These are phyloP conservation scores for Ctenoplectra terminalis DNA, from an alignment of 1,140 invertebrate genomes.

Conservation along the genomic window DNA sequence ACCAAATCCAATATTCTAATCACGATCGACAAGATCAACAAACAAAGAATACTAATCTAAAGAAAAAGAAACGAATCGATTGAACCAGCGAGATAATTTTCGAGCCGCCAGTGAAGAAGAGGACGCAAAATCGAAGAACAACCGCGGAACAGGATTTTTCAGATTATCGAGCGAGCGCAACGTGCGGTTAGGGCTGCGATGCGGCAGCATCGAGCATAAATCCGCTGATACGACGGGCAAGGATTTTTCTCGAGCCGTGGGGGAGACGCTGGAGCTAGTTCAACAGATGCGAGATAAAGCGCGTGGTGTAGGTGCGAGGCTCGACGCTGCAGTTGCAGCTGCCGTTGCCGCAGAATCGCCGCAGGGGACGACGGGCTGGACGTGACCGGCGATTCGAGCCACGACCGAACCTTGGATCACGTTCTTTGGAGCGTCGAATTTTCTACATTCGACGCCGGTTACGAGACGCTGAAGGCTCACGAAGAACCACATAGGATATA, in stretches of 20 bases:
- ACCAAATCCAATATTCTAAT: background rate
- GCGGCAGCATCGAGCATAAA: conserved; percentile 66
- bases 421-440: conserved; percentile 22
- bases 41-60: background rate
- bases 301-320: conserved; percentile 27
- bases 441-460: background rate
- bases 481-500: background rate
- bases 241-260: conserved; percentile 12
- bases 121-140: background rate
- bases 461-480: background rate
- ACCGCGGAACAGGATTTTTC: conserved; percentile 5
- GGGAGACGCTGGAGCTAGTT: conserved; percentile 58
- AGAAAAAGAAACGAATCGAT: background rate
- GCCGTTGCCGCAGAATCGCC: conserved; percentile 43
- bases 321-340: conserved; percentile 31
- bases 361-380: conserved; percentile 26
- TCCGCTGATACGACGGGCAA: conserved; percentile 66
- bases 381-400: conserved; percentile 35
- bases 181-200: conserved; percentile 37
- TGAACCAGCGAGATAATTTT: background rate
- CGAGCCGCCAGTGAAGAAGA: background rate
- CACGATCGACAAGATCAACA: background rate
- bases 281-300: conserved; percentile 74
- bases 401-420: background rate
- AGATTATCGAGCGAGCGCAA: conserved; percentile 19